Evolutionary conservation across 1,140 invertebrate species (phyloP).

Genomic region (Gonatopus flavifemur): DNA sequence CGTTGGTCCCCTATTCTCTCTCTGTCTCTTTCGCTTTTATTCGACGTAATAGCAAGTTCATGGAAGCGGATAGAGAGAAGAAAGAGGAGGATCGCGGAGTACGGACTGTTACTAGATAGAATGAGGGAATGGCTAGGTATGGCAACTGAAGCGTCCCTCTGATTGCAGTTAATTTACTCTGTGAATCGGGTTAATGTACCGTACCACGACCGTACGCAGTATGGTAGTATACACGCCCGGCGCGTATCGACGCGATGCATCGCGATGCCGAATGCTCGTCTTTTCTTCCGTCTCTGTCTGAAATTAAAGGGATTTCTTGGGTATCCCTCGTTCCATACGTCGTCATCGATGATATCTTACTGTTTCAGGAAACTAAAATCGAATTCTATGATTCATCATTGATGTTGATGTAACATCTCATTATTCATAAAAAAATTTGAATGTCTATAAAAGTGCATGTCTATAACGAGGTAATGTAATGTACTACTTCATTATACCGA

Average conservation of each 20-base stretch:
- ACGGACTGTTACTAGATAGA: conserved; percentile 33
- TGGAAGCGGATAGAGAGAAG: background rate
- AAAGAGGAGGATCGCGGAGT: conserved; percentile 27
- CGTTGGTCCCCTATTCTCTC: conserved; percentile 19
- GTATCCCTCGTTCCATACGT: too few species aligned
- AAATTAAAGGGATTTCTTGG: too few species aligned
- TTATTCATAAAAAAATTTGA: too few species aligned
- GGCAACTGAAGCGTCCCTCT: conserved; percentile 45
- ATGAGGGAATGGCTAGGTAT: conserved; percentile 47
- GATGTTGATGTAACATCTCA: too few species aligned
- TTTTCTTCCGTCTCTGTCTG: too few species aligned
- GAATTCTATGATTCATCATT: too few species aligned
- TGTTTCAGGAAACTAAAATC: too few species aligned
- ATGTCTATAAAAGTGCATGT: too few species aligned
- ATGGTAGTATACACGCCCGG: conserved; percentile 17
- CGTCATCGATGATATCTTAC: too few species aligned
- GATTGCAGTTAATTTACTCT: conserved; percentile 58
- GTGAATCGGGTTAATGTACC: conserved; percentile 57
- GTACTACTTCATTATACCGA: too few species aligned
- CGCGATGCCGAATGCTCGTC: too few species aligned
- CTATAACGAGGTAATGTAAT: too few species aligned
- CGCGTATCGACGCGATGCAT: conserved; percentile 30
- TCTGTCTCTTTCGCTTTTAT: conserved; percentile 1
- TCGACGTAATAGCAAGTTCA: background rate
- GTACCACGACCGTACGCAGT: conserved; percentile 34